Evolutionary conservation across 92 coral and sea anemone genomes (phyloP), one percentile per base, ranked within the genome.

Genomic region (Phenganax stokvisi): DNA sequence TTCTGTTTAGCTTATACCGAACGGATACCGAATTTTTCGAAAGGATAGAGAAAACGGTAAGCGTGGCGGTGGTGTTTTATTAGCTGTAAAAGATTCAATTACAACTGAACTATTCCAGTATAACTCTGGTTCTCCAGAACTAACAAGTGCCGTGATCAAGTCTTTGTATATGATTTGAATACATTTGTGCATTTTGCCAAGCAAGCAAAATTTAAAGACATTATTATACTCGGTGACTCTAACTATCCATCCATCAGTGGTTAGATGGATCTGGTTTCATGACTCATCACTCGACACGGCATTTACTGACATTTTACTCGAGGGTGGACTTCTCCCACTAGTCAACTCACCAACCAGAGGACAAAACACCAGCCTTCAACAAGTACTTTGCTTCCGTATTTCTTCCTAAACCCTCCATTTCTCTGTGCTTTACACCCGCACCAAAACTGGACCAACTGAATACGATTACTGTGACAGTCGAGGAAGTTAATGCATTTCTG

Each of bases 201-300:
- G 63, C 16, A 58, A 58, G 12, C 63, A 10, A 58, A 58, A 58
- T 58, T 58, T 58, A 58, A 58, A 3, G 63, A 58, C 15, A 58
- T 58, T 58, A 58, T 58, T 58, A 11, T 58, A 15, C 63, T 58
- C 63, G 63, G 63, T 11, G 63, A 58, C 3, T 58, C 16, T 58
- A 58, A 58, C 15, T 58, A 58, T 58, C 63, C 63, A 58, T 58
- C 63, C 16, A 58, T 58, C 63, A 58, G 63, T 58, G 63, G 63
- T 58, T 58, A 11, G 63, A 58, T 20, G 63, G 8, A 20, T 58
- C 63, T 11, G 63, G 63, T 58, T 58, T 58, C 16, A 15, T 58
- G 63, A 58, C 63, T 58, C 16, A 58, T 58, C 63, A 20, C 13
- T 58, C 63, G 63, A 58, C 12, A 58, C 63, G 8, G 63, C 63